These are phyloP conservation scores for Sycophila sp. DNA, from an alignment of 1,140 invertebrate genomes.

Conservation along the genomic window DNA sequence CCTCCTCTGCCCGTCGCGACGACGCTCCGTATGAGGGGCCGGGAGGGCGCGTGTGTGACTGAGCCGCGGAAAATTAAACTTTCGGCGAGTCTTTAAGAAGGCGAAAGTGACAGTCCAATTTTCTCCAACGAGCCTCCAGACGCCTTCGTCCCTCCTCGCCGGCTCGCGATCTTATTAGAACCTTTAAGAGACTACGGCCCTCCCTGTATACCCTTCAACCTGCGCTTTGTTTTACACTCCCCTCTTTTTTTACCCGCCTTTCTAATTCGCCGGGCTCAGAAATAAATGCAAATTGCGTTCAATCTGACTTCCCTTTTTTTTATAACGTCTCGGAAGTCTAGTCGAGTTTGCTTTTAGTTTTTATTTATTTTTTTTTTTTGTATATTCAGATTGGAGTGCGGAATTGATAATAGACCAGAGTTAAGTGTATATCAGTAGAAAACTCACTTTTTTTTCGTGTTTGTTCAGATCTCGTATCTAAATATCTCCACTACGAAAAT, in stretches of 20 bases:
- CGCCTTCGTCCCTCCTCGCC: constrained; percentile 43
- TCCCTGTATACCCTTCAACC: background rate
- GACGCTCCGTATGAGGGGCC: constrained; percentile 12
- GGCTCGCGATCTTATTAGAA: constrained; percentile 44
- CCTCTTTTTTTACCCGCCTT: background rate
- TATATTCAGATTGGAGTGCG: no score
- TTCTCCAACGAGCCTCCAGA: constrained; percentile 50
- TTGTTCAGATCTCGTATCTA: no score
- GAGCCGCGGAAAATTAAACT: constrained; percentile 51
- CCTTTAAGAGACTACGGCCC: background rate
- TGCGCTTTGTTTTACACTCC: background rate
- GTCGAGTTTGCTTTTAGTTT: no score
- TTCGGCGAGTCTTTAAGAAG: constrained; percentile 48
- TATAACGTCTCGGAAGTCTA: no score
- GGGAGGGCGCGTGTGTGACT: constrained; percentile 40
- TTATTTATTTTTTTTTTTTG: no score
- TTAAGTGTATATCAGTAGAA: no score
- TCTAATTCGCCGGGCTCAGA: background rate
- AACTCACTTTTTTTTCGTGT: no score
- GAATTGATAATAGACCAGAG: no score
- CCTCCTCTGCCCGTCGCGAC: background rate
- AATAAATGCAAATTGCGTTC: constrained; percentile 15
- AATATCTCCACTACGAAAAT: no score
- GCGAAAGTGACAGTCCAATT: constrained; percentile 57
- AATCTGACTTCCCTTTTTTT: background rate